Conservation (phyloP, 1,140 invertebrate genomes). For the Panulirus ornatus region DNA sequence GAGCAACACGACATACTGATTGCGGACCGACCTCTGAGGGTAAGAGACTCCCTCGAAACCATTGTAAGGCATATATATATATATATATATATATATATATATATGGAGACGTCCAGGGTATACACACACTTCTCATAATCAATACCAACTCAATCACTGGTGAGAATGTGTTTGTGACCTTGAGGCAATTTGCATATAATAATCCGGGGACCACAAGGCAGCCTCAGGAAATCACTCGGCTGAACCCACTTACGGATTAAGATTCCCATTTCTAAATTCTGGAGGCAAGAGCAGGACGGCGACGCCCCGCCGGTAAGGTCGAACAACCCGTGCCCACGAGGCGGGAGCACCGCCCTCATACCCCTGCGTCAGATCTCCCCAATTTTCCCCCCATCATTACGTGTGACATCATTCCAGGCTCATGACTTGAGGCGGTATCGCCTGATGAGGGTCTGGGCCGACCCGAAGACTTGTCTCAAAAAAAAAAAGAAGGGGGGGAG, state of each 20-base stretch:
- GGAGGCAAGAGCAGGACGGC: not conserved
- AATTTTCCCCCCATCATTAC: constrained; percentile 44
- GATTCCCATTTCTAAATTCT: constrained; percentile 34
- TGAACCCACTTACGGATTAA: constrained; percentile 38
- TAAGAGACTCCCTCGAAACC: too few species aligned
- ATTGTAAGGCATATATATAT: too few species aligned
- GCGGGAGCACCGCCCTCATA: not conserved
- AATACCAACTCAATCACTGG: not conserved
- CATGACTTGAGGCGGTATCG: not conserved
- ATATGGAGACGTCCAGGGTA: too few species aligned
- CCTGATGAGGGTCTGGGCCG: not conserved
- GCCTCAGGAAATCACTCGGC: not conserved
- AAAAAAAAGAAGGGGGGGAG: too few species aligned
- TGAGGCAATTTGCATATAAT: constrained; percentile 32
- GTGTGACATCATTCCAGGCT: constrained; percentile 20
- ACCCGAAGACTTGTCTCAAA: too few species aligned
- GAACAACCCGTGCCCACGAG: not conserved
- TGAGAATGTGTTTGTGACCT: not conserved
- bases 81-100: too few species aligned
- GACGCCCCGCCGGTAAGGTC: not conserved
- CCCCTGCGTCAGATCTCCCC: not conserved
- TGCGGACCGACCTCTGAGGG: too few species aligned
- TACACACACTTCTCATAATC: too few species aligned
- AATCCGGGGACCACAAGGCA: constrained; percentile 23
- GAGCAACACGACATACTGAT: too few species aligned